Evolutionary conservation across 2,888 invertebrate genomes (phyloP), one percentile per base, ranked within the genome.

Genomic region (Cynaeus angustus): DNA sequence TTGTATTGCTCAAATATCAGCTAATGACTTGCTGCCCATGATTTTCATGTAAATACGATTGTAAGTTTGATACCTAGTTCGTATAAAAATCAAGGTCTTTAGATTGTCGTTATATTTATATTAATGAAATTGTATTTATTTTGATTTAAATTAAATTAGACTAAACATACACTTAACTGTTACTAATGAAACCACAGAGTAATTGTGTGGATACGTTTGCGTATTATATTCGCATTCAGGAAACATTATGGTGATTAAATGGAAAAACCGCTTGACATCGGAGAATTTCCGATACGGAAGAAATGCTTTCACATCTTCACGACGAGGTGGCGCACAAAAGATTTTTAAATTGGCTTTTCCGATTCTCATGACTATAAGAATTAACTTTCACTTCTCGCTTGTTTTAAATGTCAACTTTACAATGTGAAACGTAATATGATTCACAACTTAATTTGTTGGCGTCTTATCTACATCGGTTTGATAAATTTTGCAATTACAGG

Each of bases 261-360:
- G 2, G 33, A 33, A 33, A 33, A 33, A 4, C n/a, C 9, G 33
- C 33, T 33, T n/a, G 9, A 33, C 33, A 33, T n/a, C 33, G 6
- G 6, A 6, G 33, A 33, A 33, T 7, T 30, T 33, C 9, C n/a
- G 9, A 58, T 12, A 41, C 58, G 58, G 58, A 58, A 58, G 45
- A 58, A 7, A 21, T 43, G 26, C 10, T n/a, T 30, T 30, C 26
- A 12, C 13, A 30, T 28, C 52, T 3, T 52, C 33, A 9, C 26
- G 52, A 55, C 41, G n/a, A n/a, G n/a, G 16, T 13, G 37, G 37
- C 37, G 14, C 10, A 45, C 30, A 45, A 41, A 59, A 33, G 59
- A 59, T 59, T 48, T 43, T 62, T 37, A 46, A 50, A 52, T 21
- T 50, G 52, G 37, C 21, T 50, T 62, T 62, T 41, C 62, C 52